A percentile compares a stretch with the other conserved stretches of the same genome.
Conservation (phyloP, 2,797 vertebrate genomes). For the Rhabdomys pumilio region DNA sequence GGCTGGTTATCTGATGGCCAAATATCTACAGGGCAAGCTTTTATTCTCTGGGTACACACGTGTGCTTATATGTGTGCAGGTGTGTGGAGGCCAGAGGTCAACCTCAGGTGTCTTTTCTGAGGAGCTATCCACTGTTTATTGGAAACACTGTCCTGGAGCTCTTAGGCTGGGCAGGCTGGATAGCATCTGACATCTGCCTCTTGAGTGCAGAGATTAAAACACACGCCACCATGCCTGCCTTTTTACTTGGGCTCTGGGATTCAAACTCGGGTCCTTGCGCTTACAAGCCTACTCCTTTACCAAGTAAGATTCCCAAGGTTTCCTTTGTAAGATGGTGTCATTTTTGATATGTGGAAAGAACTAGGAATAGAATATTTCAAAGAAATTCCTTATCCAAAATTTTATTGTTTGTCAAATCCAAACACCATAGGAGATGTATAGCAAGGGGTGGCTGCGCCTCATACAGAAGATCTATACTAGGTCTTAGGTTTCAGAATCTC, state of each 20-base stretch:
- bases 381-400: slow-evolving; percentile 11
- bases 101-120: background rate
- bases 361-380: slow-evolving; percentile 2
- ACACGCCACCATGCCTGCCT: background rate
- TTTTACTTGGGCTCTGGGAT: too few species aligned
- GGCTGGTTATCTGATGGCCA: background rate
- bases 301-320: background rate
- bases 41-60: background rate
- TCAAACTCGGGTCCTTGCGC: background rate
- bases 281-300: background rate
- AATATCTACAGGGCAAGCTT: background rate
- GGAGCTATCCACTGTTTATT: background rate
- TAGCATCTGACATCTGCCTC: background rate
- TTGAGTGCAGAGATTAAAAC: background rate
- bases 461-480: background rate
- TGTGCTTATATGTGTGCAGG: background rate
- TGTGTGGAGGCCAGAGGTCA: background rate
- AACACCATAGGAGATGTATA: background rate
- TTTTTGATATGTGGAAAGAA: background rate
- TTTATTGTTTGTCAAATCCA: background rate
- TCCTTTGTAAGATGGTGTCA: background rate
- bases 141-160: background rate
- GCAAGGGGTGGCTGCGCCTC: background rate
- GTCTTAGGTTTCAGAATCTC: background rate
- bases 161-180: background rate